Base-by-base conservation (phyloP, 2,113 vertebrate species). In the Etheostoma cragini region DNA sequence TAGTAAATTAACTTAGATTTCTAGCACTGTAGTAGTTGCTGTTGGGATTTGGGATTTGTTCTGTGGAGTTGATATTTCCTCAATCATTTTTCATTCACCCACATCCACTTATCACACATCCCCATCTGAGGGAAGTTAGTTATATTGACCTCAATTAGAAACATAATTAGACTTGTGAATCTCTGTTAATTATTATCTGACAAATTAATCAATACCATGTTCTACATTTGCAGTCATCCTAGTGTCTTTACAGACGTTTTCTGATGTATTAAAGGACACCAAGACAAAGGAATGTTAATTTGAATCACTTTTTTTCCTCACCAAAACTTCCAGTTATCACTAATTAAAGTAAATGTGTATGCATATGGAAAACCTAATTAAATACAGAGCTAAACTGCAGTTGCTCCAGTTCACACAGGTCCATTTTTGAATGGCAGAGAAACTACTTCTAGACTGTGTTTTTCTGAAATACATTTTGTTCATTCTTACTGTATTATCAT, bases 331-430 rank as follows among this genome's bases (percentile, higher is more conserved):
- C 33, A 52, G 2, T 54, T 47, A 46, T 45, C 6, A 60, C 45
- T 54, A 66, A 76, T 71, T 63, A 60, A 50, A 76, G 24, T 16
- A 8, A 24, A 63, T 74, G 75, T 46, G 30, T 79, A 74, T 70
- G 52, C 52, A 56, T 53, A 26, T 53, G 49, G n/a, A 10, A 33
- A 76, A 70, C 2, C 12, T 24, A 49, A 71, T 80, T 64, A 52
- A 65, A 60, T 38, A 30, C 24, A 60, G 19, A 26, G 54, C 30
- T 26, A 56, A 21, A 38, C 21, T 26, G 26, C 26, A 26, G 26
- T 63, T 54, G 50, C 30, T 58, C 14, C 63, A 54, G 46, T 54
- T 26, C 52, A 33, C 14, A 10, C 13, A 58, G 49, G 62, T 52
- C 3, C 4, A 26, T 14, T 22, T 15, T 11, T 8, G 10, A 61